phyloP scores from a whole-genome alignment of 1,140 invertebrate species.

The Drosophila ogumai region DNA sequence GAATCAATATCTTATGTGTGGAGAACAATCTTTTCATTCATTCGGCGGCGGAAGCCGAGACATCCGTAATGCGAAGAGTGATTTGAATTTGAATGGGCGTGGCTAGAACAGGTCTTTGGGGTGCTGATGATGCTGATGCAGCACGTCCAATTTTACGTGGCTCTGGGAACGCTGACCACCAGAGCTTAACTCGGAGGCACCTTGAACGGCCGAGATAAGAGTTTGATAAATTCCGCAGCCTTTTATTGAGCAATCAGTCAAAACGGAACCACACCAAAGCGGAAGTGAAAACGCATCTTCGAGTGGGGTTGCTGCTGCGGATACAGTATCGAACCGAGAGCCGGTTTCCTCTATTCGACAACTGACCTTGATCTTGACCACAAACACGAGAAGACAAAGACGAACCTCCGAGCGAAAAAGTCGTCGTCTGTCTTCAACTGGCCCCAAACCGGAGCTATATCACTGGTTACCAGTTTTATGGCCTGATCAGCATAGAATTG shows the following conservation, averaged over 20 bases:
- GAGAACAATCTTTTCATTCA: conserved; percentile 23
- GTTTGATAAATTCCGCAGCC: conserved; percentile 56
- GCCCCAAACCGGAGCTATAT: conserved; percentile 32
- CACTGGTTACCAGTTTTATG: conserved; percentile 39
- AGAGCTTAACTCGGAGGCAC: conserved; percentile 58
- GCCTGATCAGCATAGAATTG: conserved; percentile 31
- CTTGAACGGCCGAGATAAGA: conserved; percentile 59
- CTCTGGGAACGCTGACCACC: conserved; percentile 30
- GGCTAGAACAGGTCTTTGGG: conserved; percentile 50
- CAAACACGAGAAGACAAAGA: conserved; percentile 48
- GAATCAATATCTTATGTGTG: background rate
- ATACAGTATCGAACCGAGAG: conserved; percentile 58
- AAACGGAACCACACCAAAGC: conserved; percentile 63
- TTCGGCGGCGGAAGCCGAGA: conserved; percentile 26
- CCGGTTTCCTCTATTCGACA: conserved; percentile 53
- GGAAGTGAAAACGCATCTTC: conserved; percentile 74
- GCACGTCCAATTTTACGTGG: conserved; percentile 58
- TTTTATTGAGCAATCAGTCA: conserved; percentile 72
- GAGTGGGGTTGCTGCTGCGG: conserved; percentile 25
- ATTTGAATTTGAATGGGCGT: conserved; percentile 48
- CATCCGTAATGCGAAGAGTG: conserved; percentile 15
- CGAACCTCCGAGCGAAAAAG: conserved; percentile 33
- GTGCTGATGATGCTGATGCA: conserved; percentile 32
- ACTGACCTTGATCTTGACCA: conserved; percentile 77
- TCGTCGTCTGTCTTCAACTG: conserved; percentile 14